phyloP scores from a whole-genome alignment of 2,888 invertebrate genomes.

The Spicauda simplicius region DNA sequence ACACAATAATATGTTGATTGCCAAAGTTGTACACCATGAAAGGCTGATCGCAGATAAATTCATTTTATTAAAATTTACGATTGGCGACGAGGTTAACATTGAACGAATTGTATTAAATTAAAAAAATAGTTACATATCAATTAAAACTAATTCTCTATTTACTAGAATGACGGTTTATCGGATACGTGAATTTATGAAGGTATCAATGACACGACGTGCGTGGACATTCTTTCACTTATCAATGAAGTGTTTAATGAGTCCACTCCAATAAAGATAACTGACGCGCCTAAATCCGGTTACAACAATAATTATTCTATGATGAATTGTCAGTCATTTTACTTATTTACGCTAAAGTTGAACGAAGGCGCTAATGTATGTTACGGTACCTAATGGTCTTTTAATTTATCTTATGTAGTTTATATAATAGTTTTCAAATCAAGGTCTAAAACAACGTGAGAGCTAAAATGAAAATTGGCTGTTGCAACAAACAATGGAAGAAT shows the following conservation, averaged over 20 bases:
- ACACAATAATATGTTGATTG: no score
- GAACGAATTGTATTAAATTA: no score
- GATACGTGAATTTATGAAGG: not conserved
- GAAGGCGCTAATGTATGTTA: not conserved
- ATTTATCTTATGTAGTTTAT: not conserved
- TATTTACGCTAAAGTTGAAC: not conserved
- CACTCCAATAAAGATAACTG: slow-evolving; percentile 38
- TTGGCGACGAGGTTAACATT: no score
- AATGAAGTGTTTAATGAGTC: slow-evolving; percentile 39
- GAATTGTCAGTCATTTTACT: not conserved
- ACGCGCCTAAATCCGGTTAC: slow-evolving; percentile 53
- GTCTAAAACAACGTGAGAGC: not conserved
- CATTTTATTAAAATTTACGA: no score
- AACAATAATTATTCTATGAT: not conserved
- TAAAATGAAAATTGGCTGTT: not conserved
- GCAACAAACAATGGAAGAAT: not conserved
- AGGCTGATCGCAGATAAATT: no score
- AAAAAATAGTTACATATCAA: no score
- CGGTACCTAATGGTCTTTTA: not conserved
- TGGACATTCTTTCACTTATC: slow-evolving; percentile 40
- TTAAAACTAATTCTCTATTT: not conserved
- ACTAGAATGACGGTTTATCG: not conserved
- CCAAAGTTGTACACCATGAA: no score
- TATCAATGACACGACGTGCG: slow-evolving; percentile 3
- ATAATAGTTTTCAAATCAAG: not conserved